Percentiles rank a stretch among this genome's conserved stretches.
These are phyloP conservation scores for Linnaemya tessellans DNA, from an alignment of 2,888 invertebrate species.

Conservation along the genomic window DNA sequence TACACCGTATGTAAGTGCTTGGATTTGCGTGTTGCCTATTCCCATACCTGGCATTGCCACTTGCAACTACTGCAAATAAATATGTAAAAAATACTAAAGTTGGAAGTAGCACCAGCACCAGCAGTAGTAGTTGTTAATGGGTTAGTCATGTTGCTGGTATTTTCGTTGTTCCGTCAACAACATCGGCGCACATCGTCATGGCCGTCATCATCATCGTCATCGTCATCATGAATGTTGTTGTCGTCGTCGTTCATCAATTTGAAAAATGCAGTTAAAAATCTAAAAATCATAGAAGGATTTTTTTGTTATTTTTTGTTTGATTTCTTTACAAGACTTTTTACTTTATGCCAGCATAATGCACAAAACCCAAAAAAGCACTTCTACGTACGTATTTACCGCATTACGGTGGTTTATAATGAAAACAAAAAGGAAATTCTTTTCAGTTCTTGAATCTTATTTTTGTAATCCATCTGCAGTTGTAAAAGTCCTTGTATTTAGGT, in stretches of 20 bases:
- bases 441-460: constrained; percentile 39
- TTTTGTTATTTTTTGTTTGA: constrained; percentile 27
- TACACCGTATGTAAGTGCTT: background rate
- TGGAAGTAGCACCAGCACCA: background rate
- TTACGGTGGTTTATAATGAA: constrained; percentile 63
- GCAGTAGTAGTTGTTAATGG: constrained; percentile 58
- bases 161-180: constrained; percentile 54
- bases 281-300: constrained; percentile 13
- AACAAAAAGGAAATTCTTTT: constrained; percentile 51
- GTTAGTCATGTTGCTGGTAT: constrained; percentile 54
- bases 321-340: constrained; percentile 60
- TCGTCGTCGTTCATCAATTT: constrained; percentile 49
- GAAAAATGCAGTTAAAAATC: constrained; percentile 48
- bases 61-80: background rate
- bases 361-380: constrained; percentile 5
- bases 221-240: constrained; percentile 8
- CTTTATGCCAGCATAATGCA: constrained; percentile 47
- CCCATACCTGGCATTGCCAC: constrained; percentile 13
- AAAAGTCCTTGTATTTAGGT: constrained; percentile 32
- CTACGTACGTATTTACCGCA: constrained; percentile 57
- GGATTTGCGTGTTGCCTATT: constrained; percentile 7
- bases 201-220: constrained; percentile 33
- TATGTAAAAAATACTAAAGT: no score
- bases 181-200: constrained; percentile 39
- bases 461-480: constrained; percentile 46